Conservation (phyloP, 2,113 vertebrate species). For the Ceratotherium simum region DNA sequence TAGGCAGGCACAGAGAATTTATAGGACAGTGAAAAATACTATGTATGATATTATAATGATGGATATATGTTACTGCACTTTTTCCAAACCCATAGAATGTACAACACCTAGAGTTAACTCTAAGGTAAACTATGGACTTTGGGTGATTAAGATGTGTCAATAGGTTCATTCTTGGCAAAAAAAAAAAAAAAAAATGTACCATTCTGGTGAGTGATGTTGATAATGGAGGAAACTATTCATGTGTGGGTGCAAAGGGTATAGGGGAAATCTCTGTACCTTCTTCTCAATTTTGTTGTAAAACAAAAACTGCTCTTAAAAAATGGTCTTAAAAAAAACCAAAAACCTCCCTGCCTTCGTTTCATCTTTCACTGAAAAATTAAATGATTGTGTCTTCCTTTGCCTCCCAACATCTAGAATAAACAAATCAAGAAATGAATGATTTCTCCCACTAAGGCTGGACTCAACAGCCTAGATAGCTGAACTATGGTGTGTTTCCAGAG, state of each 20-base stretch:
- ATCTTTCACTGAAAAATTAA: neutral
- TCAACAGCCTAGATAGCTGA: neutral
- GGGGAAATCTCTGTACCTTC: neutral
- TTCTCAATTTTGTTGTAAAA: conserved; percentile 22
- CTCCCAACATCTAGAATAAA: neutral
- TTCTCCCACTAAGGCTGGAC: neutral
- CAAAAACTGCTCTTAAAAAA: conserved; percentile 23
- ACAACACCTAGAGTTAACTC: neutral
- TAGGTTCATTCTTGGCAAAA: neutral
- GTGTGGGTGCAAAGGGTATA: neutral
- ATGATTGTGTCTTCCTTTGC: neutral
- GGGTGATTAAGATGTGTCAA: neutral
- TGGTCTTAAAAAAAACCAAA: neutral
- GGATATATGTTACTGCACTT: neutral
- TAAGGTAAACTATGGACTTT: neutral
- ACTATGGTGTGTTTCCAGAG: neutral
- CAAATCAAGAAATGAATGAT: conserved; percentile 12
- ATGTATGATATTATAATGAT: neutral
- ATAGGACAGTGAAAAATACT: neutral
- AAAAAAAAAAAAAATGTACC: neutral
- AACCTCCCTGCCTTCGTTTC: neutral
- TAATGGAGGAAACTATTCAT: neutral
- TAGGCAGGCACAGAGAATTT: neutral
- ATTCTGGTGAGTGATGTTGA: neutral
- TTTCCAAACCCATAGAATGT: neutral